A percentile compares a stretch with the other conserved stretches of the same genome.
Conservation (phyloP, 2,888 invertebrate species). For the Chelonus formosanus region DNA sequence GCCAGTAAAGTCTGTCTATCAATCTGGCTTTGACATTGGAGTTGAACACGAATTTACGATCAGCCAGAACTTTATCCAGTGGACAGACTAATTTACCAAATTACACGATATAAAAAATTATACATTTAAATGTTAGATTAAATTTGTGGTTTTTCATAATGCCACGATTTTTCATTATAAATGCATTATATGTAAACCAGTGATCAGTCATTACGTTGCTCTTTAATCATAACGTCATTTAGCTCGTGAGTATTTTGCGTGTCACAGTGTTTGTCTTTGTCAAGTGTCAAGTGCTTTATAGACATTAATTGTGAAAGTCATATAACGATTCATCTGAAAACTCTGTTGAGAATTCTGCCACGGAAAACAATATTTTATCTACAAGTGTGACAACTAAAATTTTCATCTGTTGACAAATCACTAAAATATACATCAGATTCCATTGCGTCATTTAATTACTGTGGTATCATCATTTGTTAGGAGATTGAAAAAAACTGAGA, state of each 20-base stretch:
- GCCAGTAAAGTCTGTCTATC: conserved; percentile 15
- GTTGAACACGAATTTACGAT: conserved; percentile 8
- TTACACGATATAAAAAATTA: too few relatives aligned
- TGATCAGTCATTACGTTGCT: conserved; percentile 24
- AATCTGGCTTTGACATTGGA: conserved; percentile 20
- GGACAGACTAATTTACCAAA: neutral
- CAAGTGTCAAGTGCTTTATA: conserved; percentile 23
- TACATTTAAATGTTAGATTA: neutral
- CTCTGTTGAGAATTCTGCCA: too few relatives aligned
- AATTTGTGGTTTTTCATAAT: neutral
- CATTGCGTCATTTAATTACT: too few relatives aligned
- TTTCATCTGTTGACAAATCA: too few relatives aligned
- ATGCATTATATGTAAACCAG: neutral
- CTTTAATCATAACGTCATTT: conserved; percentile 27
- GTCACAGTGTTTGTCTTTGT: conserved; percentile 17
- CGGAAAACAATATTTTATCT: neutral
- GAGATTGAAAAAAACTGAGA: neutral
- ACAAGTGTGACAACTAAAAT: conserved; percentile 7
- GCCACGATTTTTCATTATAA: too few relatives aligned
- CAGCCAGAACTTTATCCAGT: neutral
- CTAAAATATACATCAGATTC: too few relatives aligned
- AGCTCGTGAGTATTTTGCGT: conserved; percentile 12
- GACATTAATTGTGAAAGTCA: neutral
- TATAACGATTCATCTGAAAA: neutral
- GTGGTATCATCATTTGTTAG: too few relatives aligned